phyloP scores from a whole-genome alignment of 1,140 invertebrate species.

The Protaetia brevitarsis region DNA sequence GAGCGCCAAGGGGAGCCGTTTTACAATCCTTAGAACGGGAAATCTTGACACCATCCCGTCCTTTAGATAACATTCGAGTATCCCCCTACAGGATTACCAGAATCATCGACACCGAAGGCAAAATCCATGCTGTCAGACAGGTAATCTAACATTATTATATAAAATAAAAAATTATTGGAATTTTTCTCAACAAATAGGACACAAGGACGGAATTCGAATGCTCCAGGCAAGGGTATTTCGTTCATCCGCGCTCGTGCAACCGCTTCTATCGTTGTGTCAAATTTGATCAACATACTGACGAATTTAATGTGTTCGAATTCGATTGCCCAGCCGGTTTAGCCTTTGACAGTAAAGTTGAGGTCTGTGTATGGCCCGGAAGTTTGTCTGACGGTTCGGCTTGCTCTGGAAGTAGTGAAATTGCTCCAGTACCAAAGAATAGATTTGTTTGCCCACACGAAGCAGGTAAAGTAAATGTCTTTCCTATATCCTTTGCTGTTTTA shows the following conservation, averaged over 20 bases:
- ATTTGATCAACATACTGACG: conserved; percentile 69
- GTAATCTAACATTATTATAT: no score
- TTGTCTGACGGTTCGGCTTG: conserved; percentile 69
- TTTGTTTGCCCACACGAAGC: conserved; percentile 62
- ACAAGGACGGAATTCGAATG: conserved; percentile 72
- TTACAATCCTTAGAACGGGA: conserved; percentile 56
- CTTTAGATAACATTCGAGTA: conserved; percentile 59
- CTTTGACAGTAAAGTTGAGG: conserved; percentile 74
- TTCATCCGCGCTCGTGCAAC: conserved; percentile 74
- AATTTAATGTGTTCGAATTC: conserved; percentile 79
- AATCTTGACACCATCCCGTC: conserved; percentile 50
- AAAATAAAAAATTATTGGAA: no score
- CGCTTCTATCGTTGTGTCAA: conserved; percentile 82
- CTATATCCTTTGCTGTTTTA: no score
- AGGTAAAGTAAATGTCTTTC: conserved; percentile 50
- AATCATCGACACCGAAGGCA: conserved; percentile 68
- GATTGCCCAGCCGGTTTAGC: conserved; percentile 78
- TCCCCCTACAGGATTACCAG: conserved; percentile 71
- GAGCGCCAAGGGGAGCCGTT: conserved; percentile 55
- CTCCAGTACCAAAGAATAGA: conserved; percentile 62
- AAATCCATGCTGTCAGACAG: conserved; percentile 67
- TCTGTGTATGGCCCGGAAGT: conserved; percentile 80
- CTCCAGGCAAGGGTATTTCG: conserved; percentile 74
- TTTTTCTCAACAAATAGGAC: conserved; percentile 48
- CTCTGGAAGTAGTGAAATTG: conserved; percentile 70